Evolutionary conservation across 2,797 vertebrate species (phyloP).

Genomic region (Bryconaethiops microstoma): DNA sequence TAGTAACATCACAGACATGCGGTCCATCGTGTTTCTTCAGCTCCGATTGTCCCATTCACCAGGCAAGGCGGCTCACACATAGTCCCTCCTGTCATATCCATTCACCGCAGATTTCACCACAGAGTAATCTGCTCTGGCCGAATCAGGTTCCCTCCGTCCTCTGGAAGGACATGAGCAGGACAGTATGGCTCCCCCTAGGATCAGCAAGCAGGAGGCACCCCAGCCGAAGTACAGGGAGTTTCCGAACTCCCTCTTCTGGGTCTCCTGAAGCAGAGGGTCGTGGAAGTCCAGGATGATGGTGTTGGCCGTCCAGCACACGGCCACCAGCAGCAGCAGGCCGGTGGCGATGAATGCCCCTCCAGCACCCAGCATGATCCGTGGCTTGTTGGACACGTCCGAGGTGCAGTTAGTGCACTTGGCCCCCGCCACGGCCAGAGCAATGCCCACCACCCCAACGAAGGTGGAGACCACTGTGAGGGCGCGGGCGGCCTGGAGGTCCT

Average conservation of each 20-base stretch:
- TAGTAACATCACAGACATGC: not conserved
- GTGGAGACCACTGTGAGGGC: slow-evolving; percentile 77
- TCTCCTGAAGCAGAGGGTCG: slow-evolving; percentile 80
- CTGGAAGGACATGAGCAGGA: slow-evolving; percentile 76
- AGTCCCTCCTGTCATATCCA: slow-evolving; percentile 75
- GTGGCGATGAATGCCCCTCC: slow-evolving; percentile 71
- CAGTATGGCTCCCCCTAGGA: slow-evolving; percentile 78
- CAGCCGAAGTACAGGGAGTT: slow-evolving; percentile 84
- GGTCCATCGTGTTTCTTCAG: not conserved
- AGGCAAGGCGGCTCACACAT: slow-evolving; percentile 67
- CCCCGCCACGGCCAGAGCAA: slow-evolving; percentile 74
- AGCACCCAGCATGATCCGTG: slow-evolving; percentile 69
- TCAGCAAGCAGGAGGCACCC: slow-evolving; percentile 80
- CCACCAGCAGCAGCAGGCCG: slow-evolving; percentile 77
- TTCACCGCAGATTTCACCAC: slow-evolving; percentile 68
- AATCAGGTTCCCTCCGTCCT: slow-evolving; percentile 28
- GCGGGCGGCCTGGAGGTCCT: slow-evolving; percentile 77
- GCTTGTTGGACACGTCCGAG: slow-evolving; percentile 71
- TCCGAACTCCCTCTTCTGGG: slow-evolving; percentile 82
- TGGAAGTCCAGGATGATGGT: slow-evolving; percentile 78
- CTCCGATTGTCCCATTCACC: not conserved
- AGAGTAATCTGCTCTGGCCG: slow-evolving; percentile 67
- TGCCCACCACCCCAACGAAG: slow-evolving; percentile 72
- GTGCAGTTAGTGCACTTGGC: slow-evolving; percentile 84
- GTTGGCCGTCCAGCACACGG: slow-evolving; percentile 81